Evolutionary conservation across 2,797 vertebrate genomes (phyloP), one percentile per base, ranked within the genome.

Genomic region (Sebastes trivittatus): DNA sequence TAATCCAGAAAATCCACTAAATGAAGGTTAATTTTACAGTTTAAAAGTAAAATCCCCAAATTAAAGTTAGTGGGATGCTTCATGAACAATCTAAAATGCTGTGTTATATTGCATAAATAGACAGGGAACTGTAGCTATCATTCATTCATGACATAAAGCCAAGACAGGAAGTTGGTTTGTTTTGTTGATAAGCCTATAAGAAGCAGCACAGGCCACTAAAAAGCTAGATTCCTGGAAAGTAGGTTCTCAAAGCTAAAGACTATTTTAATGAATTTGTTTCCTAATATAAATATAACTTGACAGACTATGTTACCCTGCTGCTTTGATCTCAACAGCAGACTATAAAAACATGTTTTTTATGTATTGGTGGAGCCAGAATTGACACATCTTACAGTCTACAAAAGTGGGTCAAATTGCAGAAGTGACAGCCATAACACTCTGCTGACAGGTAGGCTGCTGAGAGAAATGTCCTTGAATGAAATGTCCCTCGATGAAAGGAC

Each of bases 341-440:
- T 27, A 27, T n/a, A 70, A 77, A 71, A 75, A 56, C 1, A 22
- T 46, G 32, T 52, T 55, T 61, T 77, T 64, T n/a, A 36, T n/a
- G 14, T 62, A 18, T 77, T 59, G 56, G 59, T 61, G 27, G 23
- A 77, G 36, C 34, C 55, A 63, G 42, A 72, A 70, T 23, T 75
- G 69, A 84, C 38, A 82, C 25, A 77, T 71, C 46, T 62, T 52
- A 60, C 42, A 75, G 25, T 36, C 20, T 49, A 9, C 55, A 71
- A 63, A 87, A 88, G 52, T 88, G 71, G 70, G 74, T 82, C 83
- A 82, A 67, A 69, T 49, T 79, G 75, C 82, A 36, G 66, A 72
- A 71, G 76, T 82, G 66, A 85, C 56, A 78, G 65, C 23, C 34
- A 49, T 54, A 62, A 79, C 74, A 63, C 34, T 54, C 36, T 77